Base-by-base conservation (phyloP, 2,797 vertebrate species). In the Cirrhinus mrigala region DNA sequence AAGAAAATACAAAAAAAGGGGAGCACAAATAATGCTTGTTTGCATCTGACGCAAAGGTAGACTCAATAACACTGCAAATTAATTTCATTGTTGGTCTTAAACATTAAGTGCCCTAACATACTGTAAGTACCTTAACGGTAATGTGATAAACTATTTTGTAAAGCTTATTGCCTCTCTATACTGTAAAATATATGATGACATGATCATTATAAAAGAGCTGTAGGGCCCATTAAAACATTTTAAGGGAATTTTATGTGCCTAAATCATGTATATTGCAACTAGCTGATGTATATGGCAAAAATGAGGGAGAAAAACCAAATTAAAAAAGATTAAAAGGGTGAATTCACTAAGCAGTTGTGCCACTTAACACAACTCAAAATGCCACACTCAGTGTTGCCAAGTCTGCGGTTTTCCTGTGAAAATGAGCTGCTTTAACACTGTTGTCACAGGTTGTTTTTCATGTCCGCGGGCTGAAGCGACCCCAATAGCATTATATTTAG, bases 91-190 rank as follows among this genome's bases (percentile, higher is more conserved):
- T 76, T 16, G 6, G 33, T 24, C 24, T 52, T 62, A 64, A 79
- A 52, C 66, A 52, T 62, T 60, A 73, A 62, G 46, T 79, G 54
- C 40, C 22, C 37, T 33, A 68, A 46, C 29, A 84, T 4, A 79
- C 18, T 12, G n/a, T 44, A 77, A 77, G 16, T 56, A 78, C 24
- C 66, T 2, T 11, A 77, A 52, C 9, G 10, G 40, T 46, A 40
- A 50, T 64, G 33, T 50, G 6, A 66, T 50, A 14, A 83, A 37
- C 4, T 22, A 29, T 29, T 84, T 58, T 52, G 18, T 24, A 48
- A 58, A 79, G 33, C 40, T 84, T 71, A 84, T 84, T 71, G 75
- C 40, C 52, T 79, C 64, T 71, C 66, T 71, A 50, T 46, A 79
- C 66, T 37, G 64, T 84, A 58, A 77, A 78, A 69, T 54, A 77